Evolutionary conservation across 2,113 vertebrate species (phyloP), one percentile per base, ranked within the genome.

Genomic region (Gobio gobio): DNA sequence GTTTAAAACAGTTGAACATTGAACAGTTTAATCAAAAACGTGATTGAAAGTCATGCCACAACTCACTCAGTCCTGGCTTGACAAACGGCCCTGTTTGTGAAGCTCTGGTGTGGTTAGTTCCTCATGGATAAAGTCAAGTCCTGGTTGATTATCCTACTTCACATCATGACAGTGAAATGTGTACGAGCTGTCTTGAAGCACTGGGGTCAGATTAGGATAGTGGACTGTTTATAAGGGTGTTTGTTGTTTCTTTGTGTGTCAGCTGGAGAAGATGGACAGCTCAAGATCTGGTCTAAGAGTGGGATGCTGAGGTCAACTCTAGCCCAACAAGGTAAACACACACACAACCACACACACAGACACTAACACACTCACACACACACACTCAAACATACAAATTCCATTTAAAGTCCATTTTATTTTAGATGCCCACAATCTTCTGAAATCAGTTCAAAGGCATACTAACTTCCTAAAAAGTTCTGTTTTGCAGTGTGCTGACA

Each of bases 261-360:
- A 99, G 98, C 92, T 94, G 98, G 98, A 91, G 98, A 99, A 93
- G 98, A 99, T 90, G 98, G 98, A 14, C 97, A 97, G 93, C 95
- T 99, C 87, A 99, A 99, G 95, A 98, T 99, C 91, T 99, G 98
- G 98, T 99, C 98, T 64, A 99, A 97, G 92, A 98, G 93, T 91
- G 98, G 98, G 61, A 99, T 99, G 98, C 93, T 99, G 85, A 96
- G 98, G 88, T 98, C 98, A 51, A 99, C 97, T 47, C 91, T 99
- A 82, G 95, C 95, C 87, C 98, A 96, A 86, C 97, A 98, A 95
- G 98, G 98, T 99, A 94, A 91, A 88, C 36, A 47, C 18, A 3
- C 12, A 54, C 3, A 6, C 16, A 16, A 2, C n/a, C 29, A 13
- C 26, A 13, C 9, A 70, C 16, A 54, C 5, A 61, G n/a, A 4